Conservation (phyloP, 2,797 vertebrate species). For the Alectoris magna region DNA sequence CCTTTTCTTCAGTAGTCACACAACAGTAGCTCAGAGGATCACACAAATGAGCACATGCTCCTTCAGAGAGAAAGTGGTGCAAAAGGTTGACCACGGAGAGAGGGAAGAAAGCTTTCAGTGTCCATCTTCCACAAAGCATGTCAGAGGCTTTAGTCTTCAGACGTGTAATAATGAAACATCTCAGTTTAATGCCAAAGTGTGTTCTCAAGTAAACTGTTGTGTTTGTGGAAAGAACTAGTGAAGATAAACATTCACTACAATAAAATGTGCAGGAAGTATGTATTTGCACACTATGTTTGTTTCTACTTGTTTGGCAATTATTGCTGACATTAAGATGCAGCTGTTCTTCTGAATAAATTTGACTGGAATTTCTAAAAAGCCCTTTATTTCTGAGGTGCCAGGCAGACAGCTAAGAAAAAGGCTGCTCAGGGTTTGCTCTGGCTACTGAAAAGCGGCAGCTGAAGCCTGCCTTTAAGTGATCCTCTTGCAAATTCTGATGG, state of each 20-base stretch:
- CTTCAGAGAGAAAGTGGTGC: not conserved
- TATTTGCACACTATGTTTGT: not conserved
- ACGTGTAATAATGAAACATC: not conserved
- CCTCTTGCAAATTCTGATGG: not conserved
- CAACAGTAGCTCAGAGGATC: not conserved
- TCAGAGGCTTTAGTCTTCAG: not conserved
- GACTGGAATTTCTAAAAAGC: not conserved
- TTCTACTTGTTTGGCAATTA: not conserved
- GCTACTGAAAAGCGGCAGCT: not conserved
- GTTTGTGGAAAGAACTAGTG: not conserved
- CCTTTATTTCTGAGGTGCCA: not conserved
- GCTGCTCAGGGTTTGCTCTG: not conserved
- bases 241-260: accelerated
- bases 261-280: not conserved
- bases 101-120: not conserved
- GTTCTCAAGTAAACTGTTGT: not conserved
- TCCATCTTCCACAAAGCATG: not conserved
- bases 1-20: not conserved
- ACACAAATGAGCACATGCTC: not conserved
- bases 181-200: not conserved
- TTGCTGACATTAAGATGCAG: not conserved
- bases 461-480: not conserved
- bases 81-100: not conserved
- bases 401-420: not conserved
- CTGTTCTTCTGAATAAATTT: not conserved